Base-by-base conservation (phyloP, 2,888 invertebrate species). In the Drosophila niveifrons region DNA sequence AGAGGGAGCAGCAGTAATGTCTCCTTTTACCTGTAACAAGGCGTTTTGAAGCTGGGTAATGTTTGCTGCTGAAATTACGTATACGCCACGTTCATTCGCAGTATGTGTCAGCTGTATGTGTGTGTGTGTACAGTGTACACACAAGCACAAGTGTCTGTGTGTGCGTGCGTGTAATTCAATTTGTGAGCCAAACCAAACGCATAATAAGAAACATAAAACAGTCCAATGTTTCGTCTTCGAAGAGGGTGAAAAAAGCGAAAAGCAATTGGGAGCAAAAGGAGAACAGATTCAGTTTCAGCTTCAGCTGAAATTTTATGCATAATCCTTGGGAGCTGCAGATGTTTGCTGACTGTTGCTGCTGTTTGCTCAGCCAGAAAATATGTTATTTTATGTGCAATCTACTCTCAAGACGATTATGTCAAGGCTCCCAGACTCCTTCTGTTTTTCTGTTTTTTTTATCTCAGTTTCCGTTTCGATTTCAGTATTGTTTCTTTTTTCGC, bases 351-450 rank as follows among this genome's bases (percentile, higher is more conserved):
- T 62, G 55, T 31, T 66, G 73, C 53, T 18, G 18, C 55, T 61
- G 66, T 66, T 67, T 55, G 56, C 51, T 74, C 69, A 84, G 71
- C 66, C 48, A 69, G 69, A 69, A 88, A 82, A 88, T 84, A 75
- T 82, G 82, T 84, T 85, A 68, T 82, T 83, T 84, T 72, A 72
- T 81, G 78, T 78, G 72, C 66, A 85, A 63, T 69, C 50, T 65
- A 64, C 69, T 70, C 66, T 61, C 57, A 70, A 66, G 48, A 51
- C 81, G 67, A 77, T 72, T 67, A 63, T 57, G 47, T 66, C 61
- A 65, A 72, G 56, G 46, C 36, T 75, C 61, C 55, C 17, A 29
- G 11, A 29, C 43, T 47, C n/a, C 47, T 39, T 29, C 62, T 39
- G 1, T 15, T 28, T 11, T 11, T 3, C 47, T 39, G 23, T 59